Base-by-base conservation (phyloP, 2,797 vertebrate species). In the Saxicola maurus region DNA sequence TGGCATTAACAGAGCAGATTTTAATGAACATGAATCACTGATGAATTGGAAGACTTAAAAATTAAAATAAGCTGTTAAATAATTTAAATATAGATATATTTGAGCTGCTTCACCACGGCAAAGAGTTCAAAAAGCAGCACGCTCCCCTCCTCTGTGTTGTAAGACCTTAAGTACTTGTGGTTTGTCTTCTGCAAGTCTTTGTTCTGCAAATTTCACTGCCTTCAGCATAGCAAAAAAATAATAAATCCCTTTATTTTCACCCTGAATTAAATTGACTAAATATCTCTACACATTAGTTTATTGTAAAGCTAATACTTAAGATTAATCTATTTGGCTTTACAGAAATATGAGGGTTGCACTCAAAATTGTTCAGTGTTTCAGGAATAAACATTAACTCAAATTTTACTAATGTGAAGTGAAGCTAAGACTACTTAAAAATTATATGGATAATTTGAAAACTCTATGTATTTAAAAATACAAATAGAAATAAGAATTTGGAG, bases 151-250 rank as follows among this genome's bases (percentile, higher is more conserved):
- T 56, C 10, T 10, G 6, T 23, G 43, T 10, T 66, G 18, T 6
- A 43, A 43, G 62, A 66, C 2, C 2, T 40, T 16, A 48, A 4
- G 2, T 17, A 72, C 52, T 40, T 25, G 40, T 28, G 42, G 60
- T 57, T 87, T 61, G 27, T 25, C 30, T 79, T 74, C 74, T 72
- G 42, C 16, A 35, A 56, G 38, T n/a, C 83, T 92, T 91, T 76
- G 35, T 82, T 84, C 48, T 53, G 25, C 18, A 57, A 62, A 74
- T 81, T 55, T 78, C 40, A 56, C 30, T 33, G 33, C 28, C 31
- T 73, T 42, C 52, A 60, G 10, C 11, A 21, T 0, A 72, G 38
- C 12, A 74, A 62, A 67, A 61, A 60, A 56, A 40, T 21, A 48
- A 25, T 6, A 18, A 55, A 25, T 1, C 1, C 3, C 3, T 4